Conservation (phyloP, 1,140 invertebrate species). For the Xylocopa sonorina region DNA sequence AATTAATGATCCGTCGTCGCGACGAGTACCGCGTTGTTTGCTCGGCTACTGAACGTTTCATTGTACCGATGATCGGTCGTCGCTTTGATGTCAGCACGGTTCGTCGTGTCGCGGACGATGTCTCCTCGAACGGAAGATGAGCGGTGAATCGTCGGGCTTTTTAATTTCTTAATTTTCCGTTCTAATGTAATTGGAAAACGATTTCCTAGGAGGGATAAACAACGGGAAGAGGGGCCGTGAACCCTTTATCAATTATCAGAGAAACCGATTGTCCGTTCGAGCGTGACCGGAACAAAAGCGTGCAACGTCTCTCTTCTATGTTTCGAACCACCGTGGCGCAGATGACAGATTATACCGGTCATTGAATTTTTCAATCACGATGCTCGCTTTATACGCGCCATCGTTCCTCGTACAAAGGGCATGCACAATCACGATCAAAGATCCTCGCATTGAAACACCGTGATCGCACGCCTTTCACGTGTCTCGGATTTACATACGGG, state of each 20-base stretch:
- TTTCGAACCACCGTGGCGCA: neutral
- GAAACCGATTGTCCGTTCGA: constrained; percentile 16
- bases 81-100: constrained; percentile 35
- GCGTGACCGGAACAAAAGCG: no score
- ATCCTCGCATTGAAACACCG: constrained; percentile 59
- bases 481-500: constrained; percentile 64
- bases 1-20: constrained; percentile 29
- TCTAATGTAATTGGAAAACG: neutral
- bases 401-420: constrained; percentile 34
- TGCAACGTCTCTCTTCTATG: neutral
- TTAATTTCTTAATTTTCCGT: neutral
- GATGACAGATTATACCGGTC: constrained; percentile 55
- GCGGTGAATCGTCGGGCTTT: neutral
- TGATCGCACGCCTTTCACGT: constrained; percentile 66
- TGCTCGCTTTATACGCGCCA: constrained; percentile 6
- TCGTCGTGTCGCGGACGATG: neutral
- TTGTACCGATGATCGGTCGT: neutral
- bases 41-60: neutral
- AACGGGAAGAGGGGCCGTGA: no score
- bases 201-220: neutral
- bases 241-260: constrained; percentile 1
- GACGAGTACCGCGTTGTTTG: neutral
- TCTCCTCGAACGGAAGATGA: neutral
- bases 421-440: constrained; percentile 53
- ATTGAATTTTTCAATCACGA: constrained; percentile 59